Evolutionary conservation across 2,888 invertebrate species (phyloP).

Genomic region (Thumatha senex): DNA sequence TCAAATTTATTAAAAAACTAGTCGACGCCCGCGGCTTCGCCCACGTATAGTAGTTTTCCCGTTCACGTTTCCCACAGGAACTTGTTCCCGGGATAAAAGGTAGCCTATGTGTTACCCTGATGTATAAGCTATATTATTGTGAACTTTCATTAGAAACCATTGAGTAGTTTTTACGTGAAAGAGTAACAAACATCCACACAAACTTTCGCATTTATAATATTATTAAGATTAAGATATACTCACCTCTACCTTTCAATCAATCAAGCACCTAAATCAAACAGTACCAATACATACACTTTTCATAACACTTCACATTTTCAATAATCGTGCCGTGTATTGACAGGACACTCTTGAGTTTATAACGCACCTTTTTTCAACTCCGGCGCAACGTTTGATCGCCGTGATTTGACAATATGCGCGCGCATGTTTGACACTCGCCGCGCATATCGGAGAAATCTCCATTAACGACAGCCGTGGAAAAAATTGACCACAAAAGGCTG

Average conservation of each 20-base stretch:
- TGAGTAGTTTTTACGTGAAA: too few relatives aligned
- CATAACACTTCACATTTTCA: constrained; percentile 48
- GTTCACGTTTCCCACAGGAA: too few relatives aligned
- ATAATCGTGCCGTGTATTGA: constrained; percentile 60
- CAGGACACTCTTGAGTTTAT: constrained; percentile 57
- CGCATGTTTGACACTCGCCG: constrained; percentile 66
- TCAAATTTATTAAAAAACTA: too few relatives aligned
- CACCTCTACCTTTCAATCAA: constrained; percentile 20
- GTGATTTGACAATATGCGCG: constrained; percentile 74
- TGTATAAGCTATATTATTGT: too few relatives aligned
- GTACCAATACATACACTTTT: constrained; percentile 38
- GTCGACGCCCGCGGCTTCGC: too few relatives aligned
- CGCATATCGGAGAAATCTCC: constrained; percentile 72
- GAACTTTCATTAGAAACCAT: too few relatives aligned
- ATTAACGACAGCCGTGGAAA: constrained; percentile 75
- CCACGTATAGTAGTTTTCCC: too few relatives aligned
- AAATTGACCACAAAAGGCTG: constrained; percentile 73
- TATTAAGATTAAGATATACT: background rate
- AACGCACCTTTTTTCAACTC: constrained; percentile 44
- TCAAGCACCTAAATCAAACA: constrained; percentile 17
- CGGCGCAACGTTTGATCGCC: constrained; percentile 69
- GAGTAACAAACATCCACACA: too few relatives aligned
- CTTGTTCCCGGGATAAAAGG: too few relatives aligned
- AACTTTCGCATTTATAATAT: too few relatives aligned
- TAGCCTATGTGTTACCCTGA: too few relatives aligned